Base-by-base conservation (phyloP, 2,888 invertebrate species). In the Oscheius sp. region DNA sequence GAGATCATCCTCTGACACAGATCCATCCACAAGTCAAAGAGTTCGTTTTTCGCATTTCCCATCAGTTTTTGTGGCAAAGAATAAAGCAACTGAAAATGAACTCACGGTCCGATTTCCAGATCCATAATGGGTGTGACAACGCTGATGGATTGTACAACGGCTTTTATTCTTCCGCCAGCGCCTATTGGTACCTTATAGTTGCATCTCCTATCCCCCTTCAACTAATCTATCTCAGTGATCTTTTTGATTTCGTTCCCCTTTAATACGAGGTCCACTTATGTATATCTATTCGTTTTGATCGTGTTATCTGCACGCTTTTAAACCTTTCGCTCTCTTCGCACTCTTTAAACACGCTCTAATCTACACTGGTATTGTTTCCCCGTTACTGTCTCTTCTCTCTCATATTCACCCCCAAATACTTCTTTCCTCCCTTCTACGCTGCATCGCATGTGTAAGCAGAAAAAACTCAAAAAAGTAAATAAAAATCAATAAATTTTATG, bases 21-120 rank as follows among this genome's bases (percentile, higher is more conserved):
- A n/a, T 59, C 33, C 71, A 75, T 33, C 75, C 75, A 48, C 76
- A 79, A 73, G 78, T 81, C 74, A 79, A 79, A 79, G 78, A 81
- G 81, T 81, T 77, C 75, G 81, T 81, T 80, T 76, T 42, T 42
- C 42, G 3, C 35, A 21, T 35, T 35, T 58, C 58, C 21, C n/a
- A 58, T 21, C 35, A 21, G 35, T 58, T n/a, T 58, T 58, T 58
- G 32, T 58, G 32, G n/a, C 29, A 55, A 21, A 32, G 55, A 35
- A 33, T 58, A 21, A 58, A 58, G 35, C 58, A 35, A 35, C 48
- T 3, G 47, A 48, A n/a, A 10, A 63, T 48, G 3, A 21, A 63
- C 63, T 63, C 63, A 63, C 63, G 11, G 47, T 63, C n/a, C 29
- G 35, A 21, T 48, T 63, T 63, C 42, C 55, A 73, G 73, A 51